A percentile compares a stretch with the other conserved stretches of the same genome.
phyloP scores from a whole-genome alignment of 1,140 invertebrate species.

The Drosophila pseudoobscura region DNA sequence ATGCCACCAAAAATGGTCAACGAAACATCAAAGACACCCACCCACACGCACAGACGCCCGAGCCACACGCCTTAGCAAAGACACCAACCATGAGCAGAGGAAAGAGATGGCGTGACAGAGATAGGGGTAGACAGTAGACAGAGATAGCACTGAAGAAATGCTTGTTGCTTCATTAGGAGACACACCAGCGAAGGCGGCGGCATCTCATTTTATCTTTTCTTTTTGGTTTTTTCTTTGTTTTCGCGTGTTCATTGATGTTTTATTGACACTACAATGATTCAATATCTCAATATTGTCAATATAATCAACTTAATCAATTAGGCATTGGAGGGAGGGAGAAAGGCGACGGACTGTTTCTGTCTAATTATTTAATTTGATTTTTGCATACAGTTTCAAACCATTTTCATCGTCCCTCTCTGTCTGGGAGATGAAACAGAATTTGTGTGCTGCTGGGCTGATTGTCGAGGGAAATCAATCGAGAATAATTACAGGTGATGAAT shows the following conservation, averaged over 20 bases:
- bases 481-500: slow-evolving; percentile 65
- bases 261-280: slow-evolving; percentile 30
- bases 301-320: slow-evolving; percentile 75
- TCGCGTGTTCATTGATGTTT: slow-evolving; percentile 27
- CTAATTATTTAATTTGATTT: slow-evolving; percentile 76
- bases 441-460: slow-evolving; percentile 14
- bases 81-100: slow-evolving; percentile 35
- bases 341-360: slow-evolving; percentile 16
- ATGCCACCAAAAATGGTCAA: slow-evolving; percentile 34
- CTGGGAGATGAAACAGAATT: slow-evolving; percentile 32
- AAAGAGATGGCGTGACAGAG: neutral
- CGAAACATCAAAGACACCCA: slow-evolving; percentile 50
- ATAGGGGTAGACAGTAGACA: neutral
- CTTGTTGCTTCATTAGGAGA: slow-evolving; percentile 35
- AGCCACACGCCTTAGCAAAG: slow-evolving; percentile 32
- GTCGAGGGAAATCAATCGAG: slow-evolving; percentile 65
- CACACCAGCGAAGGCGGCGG: slow-evolving; percentile 26
- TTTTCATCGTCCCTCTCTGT: neutral
- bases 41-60: slow-evolving; percentile 17
- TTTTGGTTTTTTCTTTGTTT: slow-evolving; percentile 11
- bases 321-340: slow-evolving; percentile 18
- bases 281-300: slow-evolving; percentile 40
- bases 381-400: slow-evolving; percentile 50
- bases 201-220: slow-evolving; percentile 25
- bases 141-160: slow-evolving; percentile 16